Base-by-base conservation (phyloP, 2,113 vertebrate genomes). In the Xiphophorus couchianus region DNA sequence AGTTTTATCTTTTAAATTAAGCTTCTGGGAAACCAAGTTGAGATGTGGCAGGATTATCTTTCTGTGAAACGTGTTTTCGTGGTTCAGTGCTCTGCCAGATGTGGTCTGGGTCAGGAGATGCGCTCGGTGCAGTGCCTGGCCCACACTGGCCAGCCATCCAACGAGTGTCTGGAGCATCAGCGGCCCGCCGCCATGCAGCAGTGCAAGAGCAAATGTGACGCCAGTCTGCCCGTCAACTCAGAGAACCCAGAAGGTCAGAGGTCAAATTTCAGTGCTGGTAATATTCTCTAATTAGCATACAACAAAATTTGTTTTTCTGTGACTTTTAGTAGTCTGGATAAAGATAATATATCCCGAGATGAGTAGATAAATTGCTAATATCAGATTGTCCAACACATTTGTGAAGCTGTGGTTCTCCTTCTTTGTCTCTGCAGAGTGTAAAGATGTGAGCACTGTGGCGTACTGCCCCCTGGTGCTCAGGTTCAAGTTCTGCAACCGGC, bases 401-500 rank as follows among this genome's bases (percentile, higher is more conserved):
- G 66, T 65, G 3, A 35, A 62, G 22, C 64, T 64, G 13, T 29
- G 42, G 60, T 35, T 33, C 5, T 71, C 22, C 77, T 17, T 73
- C 29, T 82, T n/a, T 82, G 61, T 75, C 54, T 72, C 65, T 83
- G 37, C 94, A 99, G 98, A 99, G 91, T 99, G 98, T 94, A 99
- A 97, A 96, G 98, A 99, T 94, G 98, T 99, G 95, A 98, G 97
- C 96, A 99, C 97, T 92, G 98, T 99, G 90, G 98, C 98, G 64
- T 99, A 99, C 94, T 99, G 98, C 95, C 98, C 98, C 76, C 96
- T 99, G 88, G 98, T 99, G 95, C 95, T 99, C 91, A 98, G 98
- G 94, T 99, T 99, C 83, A 98, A 99, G 94, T 99, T 99, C 95
- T 99, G 98, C 96, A 97, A 96, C 94, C 94, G 98, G 82, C 94